These are phyloP conservation scores for Ophioderma brevispina DNA, from an alignment of 35 echinoderm and acorn worm genomes.

Conservation along the genomic window DNA sequence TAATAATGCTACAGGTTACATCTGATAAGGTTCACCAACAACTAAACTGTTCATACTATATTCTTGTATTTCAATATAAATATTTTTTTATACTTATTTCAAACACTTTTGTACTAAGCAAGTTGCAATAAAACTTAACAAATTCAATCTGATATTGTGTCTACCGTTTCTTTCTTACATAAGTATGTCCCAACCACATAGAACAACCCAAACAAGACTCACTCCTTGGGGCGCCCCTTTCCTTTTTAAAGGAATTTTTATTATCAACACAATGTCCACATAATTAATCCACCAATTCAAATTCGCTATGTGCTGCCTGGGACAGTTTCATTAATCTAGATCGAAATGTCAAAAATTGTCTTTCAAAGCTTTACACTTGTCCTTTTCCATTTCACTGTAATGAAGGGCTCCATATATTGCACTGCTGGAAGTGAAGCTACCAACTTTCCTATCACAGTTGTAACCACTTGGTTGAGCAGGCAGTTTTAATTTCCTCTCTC, in stretches of 20 bases:
- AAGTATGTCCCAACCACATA: too few relatives aligned
- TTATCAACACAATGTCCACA: not conserved
- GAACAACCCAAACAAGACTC: too few relatives aligned
- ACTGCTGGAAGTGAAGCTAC: slow-evolving; percentile 69
- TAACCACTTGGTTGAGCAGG: slow-evolving; percentile 9
- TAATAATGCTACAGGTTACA: too few relatives aligned
- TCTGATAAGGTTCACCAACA: too few relatives aligned
- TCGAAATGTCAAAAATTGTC: slow-evolving; percentile 67
- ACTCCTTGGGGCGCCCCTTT: too few relatives aligned
- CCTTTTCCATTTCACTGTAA: slow-evolving; percentile 69
- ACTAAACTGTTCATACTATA: too few relatives aligned
- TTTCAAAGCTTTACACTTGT: slow-evolving; percentile 56
- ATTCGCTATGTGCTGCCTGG: slow-evolving; percentile 23
- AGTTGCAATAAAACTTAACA: too few relatives aligned
- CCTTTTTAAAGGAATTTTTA: slow-evolving; percentile 1
- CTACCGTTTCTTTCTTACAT: too few relatives aligned
- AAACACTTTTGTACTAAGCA: too few relatives aligned
- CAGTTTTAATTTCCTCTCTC: slow-evolving; percentile 45
- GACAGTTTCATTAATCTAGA: slow-evolving; percentile 50
- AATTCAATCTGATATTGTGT: too few relatives aligned
- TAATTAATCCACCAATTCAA: slow-evolving; percentile 68
- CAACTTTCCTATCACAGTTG: slow-evolving; percentile 63
- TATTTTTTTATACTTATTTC: too few relatives aligned
- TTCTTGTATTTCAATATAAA: too few relatives aligned
- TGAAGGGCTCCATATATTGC: slow-evolving; percentile 69